Conservation (phyloP, 2,113 vertebrate genomes). For the Addax nasomaculatus region DNA sequence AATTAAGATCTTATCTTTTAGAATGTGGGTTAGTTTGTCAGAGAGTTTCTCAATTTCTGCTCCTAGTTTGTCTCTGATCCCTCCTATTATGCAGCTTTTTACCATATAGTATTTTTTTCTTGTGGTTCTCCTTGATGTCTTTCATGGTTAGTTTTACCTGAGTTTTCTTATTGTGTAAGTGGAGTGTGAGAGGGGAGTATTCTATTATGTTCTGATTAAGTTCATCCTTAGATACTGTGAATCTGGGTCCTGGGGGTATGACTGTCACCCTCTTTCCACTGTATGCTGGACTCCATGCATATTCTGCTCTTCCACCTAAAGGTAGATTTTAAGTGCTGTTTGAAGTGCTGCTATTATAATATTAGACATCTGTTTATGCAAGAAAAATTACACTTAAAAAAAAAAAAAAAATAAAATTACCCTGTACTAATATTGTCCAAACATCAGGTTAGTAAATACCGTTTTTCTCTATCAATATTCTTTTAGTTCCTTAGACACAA, state of each 20-base stretch:
- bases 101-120: not conserved
- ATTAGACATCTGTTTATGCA: not conserved
- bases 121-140: not conserved
- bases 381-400: not conserved
- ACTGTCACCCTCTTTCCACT: rapidly evolving
- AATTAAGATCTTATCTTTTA: not conserved
- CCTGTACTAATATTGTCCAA: not conserved
- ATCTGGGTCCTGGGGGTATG: not conserved
- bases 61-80: not conserved
- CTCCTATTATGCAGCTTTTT: not conserved
- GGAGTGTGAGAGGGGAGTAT: rapidly evolving
- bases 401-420: not conserved
- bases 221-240: not conserved
- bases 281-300: rapidly evolving
- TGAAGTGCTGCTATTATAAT: not conserved
- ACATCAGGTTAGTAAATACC: not conserved
- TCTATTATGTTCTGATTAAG: not conserved
- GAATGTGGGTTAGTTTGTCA: not conserved
- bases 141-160: not conserved
- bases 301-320: not conserved
- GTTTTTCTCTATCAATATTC: not conserved
- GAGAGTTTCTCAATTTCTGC: not conserved
- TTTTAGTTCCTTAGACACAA: not conserved
- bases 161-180: not conserved
- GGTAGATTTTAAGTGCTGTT: not conserved